These are phyloP conservation scores for Tarsius wallacei DNA, from an alignment of 2,797 vertebrate genomes.

Conservation along the genomic window DNA sequence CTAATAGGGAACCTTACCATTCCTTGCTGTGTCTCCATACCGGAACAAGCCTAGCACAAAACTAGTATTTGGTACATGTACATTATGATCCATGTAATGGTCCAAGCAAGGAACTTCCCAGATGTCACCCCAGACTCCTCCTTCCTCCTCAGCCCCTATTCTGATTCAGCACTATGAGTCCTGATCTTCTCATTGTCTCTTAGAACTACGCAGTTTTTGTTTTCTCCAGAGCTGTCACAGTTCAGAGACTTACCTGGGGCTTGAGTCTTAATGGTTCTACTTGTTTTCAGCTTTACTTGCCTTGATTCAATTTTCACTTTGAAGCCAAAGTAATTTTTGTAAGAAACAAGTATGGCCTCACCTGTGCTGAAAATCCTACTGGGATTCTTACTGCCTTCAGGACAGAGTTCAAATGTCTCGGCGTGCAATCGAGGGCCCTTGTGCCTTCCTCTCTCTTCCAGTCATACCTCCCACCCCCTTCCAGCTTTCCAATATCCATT, in stretches of 20 bases:
- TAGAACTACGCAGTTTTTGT: neutral
- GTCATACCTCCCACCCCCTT: neutral
- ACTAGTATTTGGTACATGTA: neutral
- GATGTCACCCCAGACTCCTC: neutral
- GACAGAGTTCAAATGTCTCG: neutral
- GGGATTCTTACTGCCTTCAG: conserved; percentile 20
- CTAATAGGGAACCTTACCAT: neutral
- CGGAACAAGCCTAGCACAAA: neutral
- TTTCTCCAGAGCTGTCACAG: neutral
- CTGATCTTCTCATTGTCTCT: conserved; percentile 41
- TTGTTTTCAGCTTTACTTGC: conserved; percentile 59
- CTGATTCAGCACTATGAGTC: neutral
- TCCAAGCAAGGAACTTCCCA: neutral
- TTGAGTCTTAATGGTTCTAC: conserved; percentile 71
- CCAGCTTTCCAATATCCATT: neutral
- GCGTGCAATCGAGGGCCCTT: neutral
- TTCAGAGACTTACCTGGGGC: conserved; percentile 28
- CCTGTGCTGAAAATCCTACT: conserved; percentile 29
- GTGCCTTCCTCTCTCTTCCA: neutral
- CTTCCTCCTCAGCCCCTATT: neutral
- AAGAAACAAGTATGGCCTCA: conserved; percentile 66
- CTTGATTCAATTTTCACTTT: conserved; percentile 73
- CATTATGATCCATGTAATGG: neutral
- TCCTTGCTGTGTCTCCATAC: neutral
- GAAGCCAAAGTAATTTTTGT: conserved; percentile 67